These are phyloP conservation scores for Bombus soroeensis DNA, from an alignment of 1,140 invertebrate genomes.

Conservation along the genomic window DNA sequence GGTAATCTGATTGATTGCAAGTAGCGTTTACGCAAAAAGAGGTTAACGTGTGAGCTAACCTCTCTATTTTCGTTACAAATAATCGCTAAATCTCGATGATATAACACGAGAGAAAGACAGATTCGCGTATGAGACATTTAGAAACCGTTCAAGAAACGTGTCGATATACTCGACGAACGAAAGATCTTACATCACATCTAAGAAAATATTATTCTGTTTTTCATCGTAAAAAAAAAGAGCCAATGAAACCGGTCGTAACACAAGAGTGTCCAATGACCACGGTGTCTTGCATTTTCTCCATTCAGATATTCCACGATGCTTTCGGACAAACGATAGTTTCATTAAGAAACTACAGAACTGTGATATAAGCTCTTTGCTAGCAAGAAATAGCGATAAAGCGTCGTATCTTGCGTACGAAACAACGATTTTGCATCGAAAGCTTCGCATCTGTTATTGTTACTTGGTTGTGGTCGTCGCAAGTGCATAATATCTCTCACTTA, in stretches of 20 bases:
- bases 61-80: no score
- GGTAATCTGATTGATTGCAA: no score
- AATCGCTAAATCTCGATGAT: no score
- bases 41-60: no score
- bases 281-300: background rate
- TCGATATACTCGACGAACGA: background rate
- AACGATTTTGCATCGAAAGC: constrained; percentile 35
- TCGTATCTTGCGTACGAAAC: constrained; percentile 17
- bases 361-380: constrained; percentile 34
- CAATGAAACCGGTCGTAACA: background rate
- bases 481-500: constrained; percentile 25
- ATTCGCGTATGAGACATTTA: constrained; percentile 2
- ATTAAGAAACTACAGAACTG: background rate
- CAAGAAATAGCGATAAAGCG: constrained; percentile 6
- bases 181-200: constrained; percentile 41
- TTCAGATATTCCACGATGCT: background rate
- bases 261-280: no score
- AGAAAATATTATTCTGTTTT: background rate
- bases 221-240: background rate
- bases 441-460: constrained; percentile 45
- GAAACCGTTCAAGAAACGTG: constrained; percentile 11
- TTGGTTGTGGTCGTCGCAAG: constrained; percentile 47
- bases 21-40: no score
- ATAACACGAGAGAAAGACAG: background rate
- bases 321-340: background rate